Evolutionary conservation across 2,888 invertebrate genomes (phyloP), one percentile per base, ranked within the genome.

Genomic region (Heliconius ismenius): DNA sequence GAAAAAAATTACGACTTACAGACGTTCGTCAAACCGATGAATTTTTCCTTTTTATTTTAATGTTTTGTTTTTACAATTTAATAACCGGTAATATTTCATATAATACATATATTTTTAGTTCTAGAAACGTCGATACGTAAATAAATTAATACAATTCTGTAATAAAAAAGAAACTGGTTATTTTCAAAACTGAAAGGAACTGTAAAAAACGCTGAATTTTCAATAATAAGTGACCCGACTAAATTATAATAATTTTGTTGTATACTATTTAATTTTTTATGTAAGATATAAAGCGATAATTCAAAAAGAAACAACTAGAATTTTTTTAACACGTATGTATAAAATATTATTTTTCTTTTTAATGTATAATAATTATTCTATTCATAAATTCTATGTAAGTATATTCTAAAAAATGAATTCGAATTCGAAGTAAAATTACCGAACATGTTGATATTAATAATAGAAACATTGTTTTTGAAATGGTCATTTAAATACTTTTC

Each of bases 51-150:
- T 70, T 70, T 26, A 26, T 28, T 75, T 60, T 60, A 60, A 69
- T 75, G 49, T 54, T 69, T 75, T 75, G 43, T 75, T 75, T 69
- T 69, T 63, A 62, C 49, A 63, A 43, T 32, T 13, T 43, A n/a
- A 26, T 49, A 65, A 39, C 13, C n/a, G n/a, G 13, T 65, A 65
- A 24, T 24, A 65, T 21, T 36, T 21, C n/a, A 36, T 39, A 39
- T 65, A 24, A 24, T 65, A 65, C 24, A 39, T 24, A 39, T 65
- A 13, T 36, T n/a, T 15, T 28, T 24, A 63, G 7, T 24, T 28
- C 28, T 13, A 13, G 6, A 13, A 24, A 39, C 3, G 39, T 39
- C 24, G 6, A 24, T 65, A 13, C 7, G 6, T n/a, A n/a, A 65
- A 65, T 65, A 39, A 7, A 28, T n/a, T 0, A 39, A 39, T n/a